phyloP scores from a whole-genome alignment of 2,888 invertebrate genomes.

The Agrochola lychnidis region DNA sequence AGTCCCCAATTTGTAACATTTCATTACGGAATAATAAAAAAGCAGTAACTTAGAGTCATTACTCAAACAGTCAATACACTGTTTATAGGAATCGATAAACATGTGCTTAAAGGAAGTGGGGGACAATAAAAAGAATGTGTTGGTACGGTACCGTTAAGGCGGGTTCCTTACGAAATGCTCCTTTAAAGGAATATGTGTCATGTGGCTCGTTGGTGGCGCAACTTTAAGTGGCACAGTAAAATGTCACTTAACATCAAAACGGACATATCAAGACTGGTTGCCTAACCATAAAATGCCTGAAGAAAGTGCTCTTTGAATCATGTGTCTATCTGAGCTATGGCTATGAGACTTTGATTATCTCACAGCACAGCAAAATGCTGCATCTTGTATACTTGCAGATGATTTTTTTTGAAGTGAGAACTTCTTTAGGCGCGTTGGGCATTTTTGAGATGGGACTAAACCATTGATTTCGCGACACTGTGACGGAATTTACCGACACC shows the following conservation, averaged over 20 bases:
- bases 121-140: slow-evolving; percentile 50
- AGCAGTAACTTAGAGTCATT: not conserved
- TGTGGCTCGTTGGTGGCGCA: slow-evolving; percentile 47
- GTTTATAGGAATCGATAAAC: slow-evolving; percentile 30
- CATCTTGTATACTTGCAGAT: not conserved
- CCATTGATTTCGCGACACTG: too few species aligned
- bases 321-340: not conserved
- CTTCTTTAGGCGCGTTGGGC: too few species aligned
- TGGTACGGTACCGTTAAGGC: slow-evolving; percentile 47
- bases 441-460: too few species aligned
- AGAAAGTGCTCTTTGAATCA: slow-evolving; percentile 1
- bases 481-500: too few species aligned
- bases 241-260: slow-evolving; percentile 50
- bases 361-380: not conserved
- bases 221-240: slow-evolving; percentile 41
- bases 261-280: slow-evolving; percentile 29
- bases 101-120: slow-evolving; percentile 46
- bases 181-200: slow-evolving; percentile 65
- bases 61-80: slow-evolving; percentile 24
- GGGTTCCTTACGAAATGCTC: slow-evolving; percentile 61
- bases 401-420: too few species aligned
- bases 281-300: slow-evolving; percentile 19
- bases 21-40: slow-evolving; percentile 1
- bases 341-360: not conserved
- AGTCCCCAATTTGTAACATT: not conserved